Base-by-base conservation (phyloP, 1,140 invertebrate genomes). In the Drosophila grimshawi region DNA sequence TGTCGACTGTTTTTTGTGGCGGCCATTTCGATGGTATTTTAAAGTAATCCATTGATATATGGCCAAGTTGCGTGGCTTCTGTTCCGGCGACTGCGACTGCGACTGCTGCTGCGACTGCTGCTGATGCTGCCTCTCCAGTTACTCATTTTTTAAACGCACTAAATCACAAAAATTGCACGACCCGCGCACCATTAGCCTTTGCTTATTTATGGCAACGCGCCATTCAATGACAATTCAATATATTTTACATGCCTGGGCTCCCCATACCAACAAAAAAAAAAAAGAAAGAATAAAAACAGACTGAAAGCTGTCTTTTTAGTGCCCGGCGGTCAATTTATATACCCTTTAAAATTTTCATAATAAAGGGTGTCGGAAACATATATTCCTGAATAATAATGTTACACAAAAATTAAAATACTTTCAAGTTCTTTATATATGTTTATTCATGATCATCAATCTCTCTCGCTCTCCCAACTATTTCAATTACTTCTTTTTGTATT, bases 111-210 rank as follows among this genome's bases (percentile, higher is more conserved):
- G 6, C 39, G 3, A 27, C 56, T 46, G 30, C 30, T 19, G 43
- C 6, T 11, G n/a, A n/a, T n/a, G 35, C 30, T 45, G 29, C 30
- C 39, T 41, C 33, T 33, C 33, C 45, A 27, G 48, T 11, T 73
- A 59, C 33, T 55, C 46, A 30, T 76, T 75, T 65, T 70, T 55
- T 71, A 81, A 56, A 69, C 61, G 45, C 71, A 86, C 63, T 86
- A 86, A 86, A 86, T 86, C 78, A 86, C 81, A 86, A 86, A 86
- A 86, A 86, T 86, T 86, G 81, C 66, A 81, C 80, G 75, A 78
- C 57, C 67, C 75, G 63, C 81, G 81, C 74, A 76, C 81, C 81
- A 86, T 86, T 86, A 86, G 78, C 60, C 41, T 48, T 53, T 65
- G 62, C 67, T 86, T 86, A 86, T 86, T 86, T 86, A 86, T 86